phyloP scores from a whole-genome alignment of 2,888 invertebrate species.

The Drosophila ochracea region DNA sequence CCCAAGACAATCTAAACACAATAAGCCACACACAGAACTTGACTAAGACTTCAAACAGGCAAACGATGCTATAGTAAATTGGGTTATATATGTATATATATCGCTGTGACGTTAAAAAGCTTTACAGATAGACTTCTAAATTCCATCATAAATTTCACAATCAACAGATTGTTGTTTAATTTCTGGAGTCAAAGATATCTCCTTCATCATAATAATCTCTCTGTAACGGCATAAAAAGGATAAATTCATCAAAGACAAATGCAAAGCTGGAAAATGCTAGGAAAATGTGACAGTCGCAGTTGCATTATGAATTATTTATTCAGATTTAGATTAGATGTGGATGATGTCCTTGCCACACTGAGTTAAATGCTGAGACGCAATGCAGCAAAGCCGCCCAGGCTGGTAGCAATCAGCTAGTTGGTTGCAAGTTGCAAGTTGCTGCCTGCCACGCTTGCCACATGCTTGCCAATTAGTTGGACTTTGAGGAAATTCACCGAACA shows the following conservation, averaged over 20 bases:
- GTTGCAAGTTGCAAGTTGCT: constrained; percentile 22
- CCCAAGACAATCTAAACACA: background rate
- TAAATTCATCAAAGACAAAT: background rate
- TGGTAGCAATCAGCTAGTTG: constrained; percentile 13
- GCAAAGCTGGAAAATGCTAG: background rate
- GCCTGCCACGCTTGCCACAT: constrained; percentile 12
- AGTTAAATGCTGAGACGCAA: background rate
- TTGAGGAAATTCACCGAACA: constrained; percentile 24
- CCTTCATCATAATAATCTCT: background rate
- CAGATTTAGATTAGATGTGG: background rate
- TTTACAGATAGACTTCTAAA: background rate
- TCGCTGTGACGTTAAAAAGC: background rate
- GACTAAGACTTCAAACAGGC: background rate
- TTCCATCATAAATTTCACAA: background rate
- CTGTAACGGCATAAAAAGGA: background rate
- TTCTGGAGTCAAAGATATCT: background rate
- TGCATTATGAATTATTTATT: background rate
- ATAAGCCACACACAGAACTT: background rate
- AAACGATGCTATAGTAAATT: background rate
- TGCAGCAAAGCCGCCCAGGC: constrained; percentile 8
- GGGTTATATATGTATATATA: background rate
- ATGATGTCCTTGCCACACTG: background rate
- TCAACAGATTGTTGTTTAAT: background rate
- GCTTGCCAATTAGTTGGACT: constrained; percentile 46
- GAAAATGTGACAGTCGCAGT: background rate